A percentile compares a stretch with the other conserved stretches of the same genome.
These are phyloP conservation scores for Orussus abietinus DNA, from an alignment of 1,140 invertebrate genomes.

Conservation along the genomic window DNA sequence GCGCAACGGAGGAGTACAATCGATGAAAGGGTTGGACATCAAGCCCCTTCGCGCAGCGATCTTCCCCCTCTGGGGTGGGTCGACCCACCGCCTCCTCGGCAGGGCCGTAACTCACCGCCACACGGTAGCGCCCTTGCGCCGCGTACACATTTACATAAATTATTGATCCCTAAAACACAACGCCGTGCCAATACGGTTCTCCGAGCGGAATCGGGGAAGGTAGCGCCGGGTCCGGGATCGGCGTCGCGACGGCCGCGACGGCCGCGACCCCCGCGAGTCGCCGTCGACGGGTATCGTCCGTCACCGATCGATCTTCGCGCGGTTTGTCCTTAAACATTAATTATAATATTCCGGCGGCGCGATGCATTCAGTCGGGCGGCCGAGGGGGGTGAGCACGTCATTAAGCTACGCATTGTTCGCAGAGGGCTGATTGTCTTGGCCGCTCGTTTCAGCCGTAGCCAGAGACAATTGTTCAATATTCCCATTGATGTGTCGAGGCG, in stretches of 20 bases:
- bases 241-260: slow-evolving; percentile 1
- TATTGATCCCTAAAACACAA: slow-evolving; percentile 53
- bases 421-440: slow-evolving; percentile 52
- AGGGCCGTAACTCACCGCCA: slow-evolving; percentile 51
- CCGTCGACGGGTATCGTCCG: too few relatives aligned
- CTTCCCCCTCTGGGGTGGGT: slow-evolving; percentile 33
- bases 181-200: slow-evolving; percentile 45
- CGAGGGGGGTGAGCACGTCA: slow-evolving; percentile 33
- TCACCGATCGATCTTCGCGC: too few relatives aligned
- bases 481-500: slow-evolving; percentile 52
- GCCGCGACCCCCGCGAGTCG: slow-evolving; percentile 10
- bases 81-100: slow-evolving; percentile 21
- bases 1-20: slow-evolving; percentile 48
- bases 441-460: slow-evolving; percentile 50
- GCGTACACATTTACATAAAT: slow-evolving; percentile 56
- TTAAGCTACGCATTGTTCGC: slow-evolving; percentile 53
- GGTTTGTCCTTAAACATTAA: slow-evolving; percentile 8
- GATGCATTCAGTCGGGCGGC: not conserved
- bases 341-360: slow-evolving; percentile 1
- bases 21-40: slow-evolving; percentile 54
- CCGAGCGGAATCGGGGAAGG: too few relatives aligned
- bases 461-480: slow-evolving; percentile 57
- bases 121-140: slow-evolving; percentile 52
- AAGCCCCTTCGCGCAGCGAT: slow-evolving; percentile 48
- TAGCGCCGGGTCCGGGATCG: too few relatives aligned